Evolutionary conservation across 1,140 invertebrate species (phyloP).

Genomic region (Zaprionus inermis): DNA sequence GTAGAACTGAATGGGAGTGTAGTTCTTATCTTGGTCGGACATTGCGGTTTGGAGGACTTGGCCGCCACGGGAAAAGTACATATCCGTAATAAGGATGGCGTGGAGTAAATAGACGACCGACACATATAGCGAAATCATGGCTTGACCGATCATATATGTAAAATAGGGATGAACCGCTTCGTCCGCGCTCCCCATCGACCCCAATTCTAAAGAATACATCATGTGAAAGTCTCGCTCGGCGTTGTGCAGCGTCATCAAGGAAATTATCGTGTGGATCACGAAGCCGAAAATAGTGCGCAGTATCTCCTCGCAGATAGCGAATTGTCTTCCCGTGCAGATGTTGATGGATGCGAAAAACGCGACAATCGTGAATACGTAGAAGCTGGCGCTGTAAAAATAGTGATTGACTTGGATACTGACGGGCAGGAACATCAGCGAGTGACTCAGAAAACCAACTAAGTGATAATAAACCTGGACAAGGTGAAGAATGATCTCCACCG

Average conservation of each 20-base stretch:
- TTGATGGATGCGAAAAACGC: constrained; percentile 52
- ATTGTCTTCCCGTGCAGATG: constrained; percentile 44
- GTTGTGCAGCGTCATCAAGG: constrained; percentile 42
- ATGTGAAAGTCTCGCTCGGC: constrained; percentile 37
- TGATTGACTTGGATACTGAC: not conserved
- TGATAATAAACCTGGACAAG: constrained; percentile 37
- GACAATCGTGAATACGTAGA: constrained; percentile 44
- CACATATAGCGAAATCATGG: constrained; percentile 16
- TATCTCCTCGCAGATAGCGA: constrained; percentile 27
- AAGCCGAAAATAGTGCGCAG: constrained; percentile 21
- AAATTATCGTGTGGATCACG: constrained; percentile 25
- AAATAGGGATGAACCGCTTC: constrained; percentile 48
- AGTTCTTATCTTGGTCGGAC: not conserved
- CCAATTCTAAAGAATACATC: not conserved
- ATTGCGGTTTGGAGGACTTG: not conserved
- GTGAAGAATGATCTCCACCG: constrained; percentile 30
- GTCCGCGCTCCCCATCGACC: not conserved
- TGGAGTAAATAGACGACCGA: constrained; percentile 52
- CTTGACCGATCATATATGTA: constrained; percentile 25
- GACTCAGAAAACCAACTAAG: constrained; percentile 21
- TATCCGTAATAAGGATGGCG: constrained; percentile 46
- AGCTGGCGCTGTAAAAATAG: constrained; percentile 3
- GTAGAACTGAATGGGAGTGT: constrained; percentile 46
- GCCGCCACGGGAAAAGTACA: constrained; percentile 34
- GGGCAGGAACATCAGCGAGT: constrained; percentile 22